Conservation (phyloP, 2,797 vertebrate genomes). For the Smutsia gigantea region DNA sequence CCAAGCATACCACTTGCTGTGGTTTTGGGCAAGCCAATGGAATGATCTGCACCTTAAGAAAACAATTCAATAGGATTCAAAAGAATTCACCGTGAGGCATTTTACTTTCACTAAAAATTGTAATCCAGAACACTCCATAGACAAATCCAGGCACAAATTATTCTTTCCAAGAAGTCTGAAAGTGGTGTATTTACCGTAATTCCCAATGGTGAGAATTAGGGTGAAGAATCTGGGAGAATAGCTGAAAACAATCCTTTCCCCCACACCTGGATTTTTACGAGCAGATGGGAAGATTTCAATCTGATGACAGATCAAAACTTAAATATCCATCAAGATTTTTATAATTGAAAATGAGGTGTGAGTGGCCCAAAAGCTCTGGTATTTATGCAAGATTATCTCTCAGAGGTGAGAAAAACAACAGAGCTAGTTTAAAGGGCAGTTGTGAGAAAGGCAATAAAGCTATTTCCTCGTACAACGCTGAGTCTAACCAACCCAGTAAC, state of each 20-base stretch:
- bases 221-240: background rate
- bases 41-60: background rate
- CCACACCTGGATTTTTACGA: background rate
- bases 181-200: background rate
- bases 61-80: background rate
- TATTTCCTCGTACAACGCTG: background rate
- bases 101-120: background rate
- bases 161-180: background rate
- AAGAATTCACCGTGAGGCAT: background rate
- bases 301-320: background rate
- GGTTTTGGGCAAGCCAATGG: background rate
- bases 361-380: background rate
- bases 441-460: background rate
- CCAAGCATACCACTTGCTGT: background rate
- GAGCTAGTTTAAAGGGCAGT: background rate
- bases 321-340: background rate
- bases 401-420: background rate
- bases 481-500: background rate
- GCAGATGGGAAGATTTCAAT: background rate
- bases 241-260: background rate
- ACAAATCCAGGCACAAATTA: background rate
- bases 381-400: background rate
- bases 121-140: background rate
- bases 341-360: background rate
- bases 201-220: rapidly evolving